Evolutionary conservation across 2,888 invertebrate genomes (phyloP).

Genomic region (Polietes domitor): DNA sequence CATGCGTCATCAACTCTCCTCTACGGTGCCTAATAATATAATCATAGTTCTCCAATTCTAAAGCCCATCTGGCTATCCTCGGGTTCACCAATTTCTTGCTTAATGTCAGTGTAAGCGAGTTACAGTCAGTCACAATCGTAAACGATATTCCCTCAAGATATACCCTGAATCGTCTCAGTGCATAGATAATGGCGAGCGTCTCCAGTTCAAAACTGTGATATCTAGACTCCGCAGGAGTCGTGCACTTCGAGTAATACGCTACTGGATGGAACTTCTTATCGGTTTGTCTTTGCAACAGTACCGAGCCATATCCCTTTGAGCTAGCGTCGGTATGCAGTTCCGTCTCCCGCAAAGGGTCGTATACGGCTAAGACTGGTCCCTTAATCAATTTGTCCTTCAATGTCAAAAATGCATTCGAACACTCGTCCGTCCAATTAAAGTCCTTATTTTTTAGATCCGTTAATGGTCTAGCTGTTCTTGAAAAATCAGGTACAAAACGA

Average conservation of each 20-base stretch:
- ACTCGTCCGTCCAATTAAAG: conserved; percentile 4
- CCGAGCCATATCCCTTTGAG: conserved; percentile 6
- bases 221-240: conserved; percentile 44
- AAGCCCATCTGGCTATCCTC: no score
- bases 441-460: conserved; percentile 8
- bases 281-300: conserved; percentile 41
- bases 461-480: conserved; percentile 29
- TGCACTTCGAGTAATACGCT: conserved; percentile 43
- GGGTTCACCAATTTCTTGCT: no score
- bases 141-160: no score
- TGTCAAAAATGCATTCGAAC: neutral
- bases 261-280: conserved; percentile 51
- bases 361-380: conserved; percentile 20
- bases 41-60: no score
- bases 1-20: no score
- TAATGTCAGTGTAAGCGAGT: no score
- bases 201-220: conserved; percentile 76
- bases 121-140: no score
- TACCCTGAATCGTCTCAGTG: conserved; percentile 52
- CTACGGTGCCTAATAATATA: no score
- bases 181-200: conserved; percentile 66
- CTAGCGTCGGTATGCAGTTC: no score
- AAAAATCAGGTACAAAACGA: conserved; percentile 16
- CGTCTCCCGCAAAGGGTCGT: neutral
- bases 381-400: conserved; percentile 10